A percentile compares a stretch with the other conserved stretches of the same genome.
phyloP scores from a whole-genome alignment of 2,113 vertebrate genomes.

The Alces alces region DNA sequence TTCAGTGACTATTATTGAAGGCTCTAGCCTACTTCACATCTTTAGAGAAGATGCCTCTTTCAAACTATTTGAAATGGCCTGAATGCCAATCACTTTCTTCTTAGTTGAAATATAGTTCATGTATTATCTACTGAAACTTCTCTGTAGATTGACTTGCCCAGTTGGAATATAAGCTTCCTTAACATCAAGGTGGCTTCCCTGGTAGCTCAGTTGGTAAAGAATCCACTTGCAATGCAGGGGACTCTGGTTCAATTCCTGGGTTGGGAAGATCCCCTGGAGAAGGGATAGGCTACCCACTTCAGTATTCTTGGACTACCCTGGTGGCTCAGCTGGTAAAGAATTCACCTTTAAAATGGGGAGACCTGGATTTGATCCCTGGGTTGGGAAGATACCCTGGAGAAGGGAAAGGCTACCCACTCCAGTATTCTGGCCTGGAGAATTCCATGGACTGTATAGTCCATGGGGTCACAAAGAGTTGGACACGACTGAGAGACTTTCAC shows the following conservation, averaged over 20 bases:
- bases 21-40: not conserved
- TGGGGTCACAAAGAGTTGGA: not conserved
- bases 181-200: not conserved
- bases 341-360: not conserved
- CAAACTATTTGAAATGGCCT: not conserved
- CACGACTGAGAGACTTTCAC: not conserved
- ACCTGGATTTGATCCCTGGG: not conserved
- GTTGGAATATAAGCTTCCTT: not conserved
- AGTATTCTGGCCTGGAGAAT: not conserved
- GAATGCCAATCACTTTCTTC: not conserved
- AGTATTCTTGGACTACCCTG: not conserved
- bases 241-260: not conserved
- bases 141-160: not conserved
- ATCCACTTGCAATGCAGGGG: not conserved
- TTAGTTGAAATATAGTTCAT: not conserved
- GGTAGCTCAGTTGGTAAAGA: not conserved
- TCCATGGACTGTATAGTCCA: not conserved
- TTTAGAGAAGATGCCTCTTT: not conserved
- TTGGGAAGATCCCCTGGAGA: not conserved
- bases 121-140: not conserved
- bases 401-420: not conserved
- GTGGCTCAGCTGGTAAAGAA: not conserved
- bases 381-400: not conserved
- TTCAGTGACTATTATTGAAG: not conserved
- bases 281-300: not conserved